Percentiles rank a stretch among this genome's conserved stretches.
These are phyloP conservation scores for Caenorhabditis remanei DNA, from an alignment of 1,140 invertebrate genomes.

Conservation along the genomic window DNA sequence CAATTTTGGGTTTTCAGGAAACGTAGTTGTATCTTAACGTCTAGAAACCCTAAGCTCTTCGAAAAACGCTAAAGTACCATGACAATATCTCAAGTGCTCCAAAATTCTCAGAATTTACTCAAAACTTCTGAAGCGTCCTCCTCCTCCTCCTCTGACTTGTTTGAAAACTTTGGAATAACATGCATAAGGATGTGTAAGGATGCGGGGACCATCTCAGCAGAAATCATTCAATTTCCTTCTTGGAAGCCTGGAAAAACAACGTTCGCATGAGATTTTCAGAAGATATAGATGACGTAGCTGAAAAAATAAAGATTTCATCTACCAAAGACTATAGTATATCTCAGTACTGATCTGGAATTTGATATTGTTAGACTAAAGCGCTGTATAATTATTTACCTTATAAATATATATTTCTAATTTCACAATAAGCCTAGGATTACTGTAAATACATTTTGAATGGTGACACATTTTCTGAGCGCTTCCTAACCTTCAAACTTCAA, in stretches of 20 bases:
- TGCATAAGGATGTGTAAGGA: not conserved
- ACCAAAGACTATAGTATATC: not conserved
- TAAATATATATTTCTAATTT: too few species aligned
- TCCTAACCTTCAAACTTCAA: not conserved
- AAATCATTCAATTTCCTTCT: slow-evolving; percentile 38
- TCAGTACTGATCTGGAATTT: not conserved
- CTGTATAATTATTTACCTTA: not conserved
- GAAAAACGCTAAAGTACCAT: too few species aligned
- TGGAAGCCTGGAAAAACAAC: not conserved
- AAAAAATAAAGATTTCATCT: not conserved
- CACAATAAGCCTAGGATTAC: too few species aligned
- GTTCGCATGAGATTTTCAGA: not conserved
- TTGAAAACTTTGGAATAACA: not conserved
- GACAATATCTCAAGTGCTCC: too few species aligned
- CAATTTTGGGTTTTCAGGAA: not conserved
- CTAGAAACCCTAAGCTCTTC: too few species aligned
- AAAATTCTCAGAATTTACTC: too few species aligned
- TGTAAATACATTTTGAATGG: too few species aligned
- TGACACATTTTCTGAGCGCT: not conserved
- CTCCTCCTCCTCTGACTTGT: too few species aligned
- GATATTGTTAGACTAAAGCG: not conserved
- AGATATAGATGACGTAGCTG: not conserved
- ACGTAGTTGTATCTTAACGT: too few species aligned
- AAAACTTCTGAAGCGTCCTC: too few species aligned
- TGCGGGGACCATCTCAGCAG: slow-evolving; percentile 1